These are phyloP conservation scores for Meleagris gallopavo DNA, from an alignment of 2,113 vertebrate species.

Conservation along the genomic window DNA sequence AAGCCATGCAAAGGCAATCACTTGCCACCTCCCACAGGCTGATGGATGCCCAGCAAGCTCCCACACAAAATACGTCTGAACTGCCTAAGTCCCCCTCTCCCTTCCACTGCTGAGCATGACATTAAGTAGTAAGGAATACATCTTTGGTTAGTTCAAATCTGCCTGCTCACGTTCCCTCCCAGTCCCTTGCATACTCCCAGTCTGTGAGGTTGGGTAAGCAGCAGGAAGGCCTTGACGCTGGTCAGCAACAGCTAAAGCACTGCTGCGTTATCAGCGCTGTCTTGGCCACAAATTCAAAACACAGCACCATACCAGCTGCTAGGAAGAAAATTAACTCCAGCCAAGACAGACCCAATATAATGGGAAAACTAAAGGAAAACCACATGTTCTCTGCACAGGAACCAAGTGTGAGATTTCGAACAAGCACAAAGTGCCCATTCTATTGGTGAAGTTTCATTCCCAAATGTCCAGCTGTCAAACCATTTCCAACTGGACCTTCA, in stretches of 20 bases:
- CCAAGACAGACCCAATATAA: not conserved
- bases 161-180: not conserved
- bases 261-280: not conserved
- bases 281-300: not conserved
- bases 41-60: accelerated
- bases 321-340: not conserved
- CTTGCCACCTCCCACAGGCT: not conserved
- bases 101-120: not conserved
- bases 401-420: not conserved
- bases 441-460: not conserved
- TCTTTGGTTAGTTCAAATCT: not conserved
- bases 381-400: accelerated
- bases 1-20: not conserved
- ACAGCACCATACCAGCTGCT: not conserved
- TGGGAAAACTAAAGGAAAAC: not conserved
- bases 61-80: not conserved
- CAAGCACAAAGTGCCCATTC: not conserved
- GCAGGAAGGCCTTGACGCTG: not conserved
- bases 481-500: not conserved
- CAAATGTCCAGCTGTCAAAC: not conserved
- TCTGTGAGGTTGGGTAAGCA: not conserved
- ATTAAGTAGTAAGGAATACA: accelerated
- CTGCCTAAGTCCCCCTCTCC: not conserved
- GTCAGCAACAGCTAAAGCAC: not conserved
- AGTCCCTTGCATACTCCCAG: accelerated